A percentile compares a stretch with the other conserved stretches of the same genome.
phyloP scores from a whole-genome alignment of 2,113 vertebrate species.

The Carassius gibelio region DNA sequence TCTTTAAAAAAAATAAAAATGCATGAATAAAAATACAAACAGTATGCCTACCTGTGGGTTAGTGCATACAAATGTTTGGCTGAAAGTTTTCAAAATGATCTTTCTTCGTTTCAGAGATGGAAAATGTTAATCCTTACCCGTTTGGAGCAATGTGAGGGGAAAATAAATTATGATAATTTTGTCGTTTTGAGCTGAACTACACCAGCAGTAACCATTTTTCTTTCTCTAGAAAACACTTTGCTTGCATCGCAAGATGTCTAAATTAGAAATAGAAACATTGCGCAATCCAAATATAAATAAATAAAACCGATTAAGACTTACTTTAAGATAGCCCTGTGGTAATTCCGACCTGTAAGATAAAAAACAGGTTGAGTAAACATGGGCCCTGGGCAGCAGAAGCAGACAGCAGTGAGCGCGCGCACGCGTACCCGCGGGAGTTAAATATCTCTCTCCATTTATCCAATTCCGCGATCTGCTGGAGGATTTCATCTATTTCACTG shows the following conservation, averaged over 20 bases:
- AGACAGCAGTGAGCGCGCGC: not conserved
- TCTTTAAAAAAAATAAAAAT: too few relatives aligned
- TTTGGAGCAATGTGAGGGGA: too few relatives aligned
- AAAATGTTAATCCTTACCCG: too few relatives aligned
- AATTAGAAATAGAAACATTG: not conserved
- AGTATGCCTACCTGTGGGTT: too few relatives aligned
- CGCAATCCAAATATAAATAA: not conserved
- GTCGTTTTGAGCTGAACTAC: too few relatives aligned
- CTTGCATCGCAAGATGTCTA: not conserved
- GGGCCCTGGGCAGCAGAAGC: not conserved
- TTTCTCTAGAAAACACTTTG: too few relatives aligned
- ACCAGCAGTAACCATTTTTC: too few relatives aligned
- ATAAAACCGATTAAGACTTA: conserved; percentile 42
- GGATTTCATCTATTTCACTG: conserved; percentile 71
- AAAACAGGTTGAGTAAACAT: not conserved
- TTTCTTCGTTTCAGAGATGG: too few relatives aligned
- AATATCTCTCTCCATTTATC: conserved; percentile 67
- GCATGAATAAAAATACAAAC: too few relatives aligned
- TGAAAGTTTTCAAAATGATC: too few relatives aligned
- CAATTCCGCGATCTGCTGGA: conserved; percentile 74
- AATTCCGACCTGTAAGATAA: conserved; percentile 74
- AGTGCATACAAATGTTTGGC: too few relatives aligned
- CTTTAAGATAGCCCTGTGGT: conserved; percentile 41
- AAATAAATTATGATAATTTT: too few relatives aligned
- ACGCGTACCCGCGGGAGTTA: conserved; percentile 69